phyloP scores from a whole-genome alignment of 2,888 invertebrate genomes.

The Lissocephala sabroskyi region DNA sequence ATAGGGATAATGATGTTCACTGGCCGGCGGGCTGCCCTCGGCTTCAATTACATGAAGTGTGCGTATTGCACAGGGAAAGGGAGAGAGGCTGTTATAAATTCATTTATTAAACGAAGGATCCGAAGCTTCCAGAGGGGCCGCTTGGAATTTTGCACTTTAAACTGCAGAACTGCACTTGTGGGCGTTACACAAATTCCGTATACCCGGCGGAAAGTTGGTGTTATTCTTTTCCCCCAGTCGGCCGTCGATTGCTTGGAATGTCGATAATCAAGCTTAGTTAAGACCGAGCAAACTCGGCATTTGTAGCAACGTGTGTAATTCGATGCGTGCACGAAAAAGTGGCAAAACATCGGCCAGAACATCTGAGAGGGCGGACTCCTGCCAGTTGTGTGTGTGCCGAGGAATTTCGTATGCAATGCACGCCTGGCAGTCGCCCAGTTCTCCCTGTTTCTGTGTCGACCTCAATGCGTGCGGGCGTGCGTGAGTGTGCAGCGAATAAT shows the following conservation, averaged over 20 bases:
- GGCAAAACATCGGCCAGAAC: too few species aligned
- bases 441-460: neutral
- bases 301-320: conserved; percentile 30
- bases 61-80: too few species aligned
- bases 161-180: neutral
- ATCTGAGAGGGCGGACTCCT: too few species aligned
- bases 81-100: too few species aligned
- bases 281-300: conserved; percentile 7
- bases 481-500: neutral
- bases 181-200: too few species aligned
- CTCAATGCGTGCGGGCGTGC: neutral
- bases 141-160: neutral
- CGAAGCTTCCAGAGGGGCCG: too few species aligned
- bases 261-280: conserved; percentile 41
- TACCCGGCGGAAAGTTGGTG: too few species aligned
- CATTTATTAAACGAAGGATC: too few species aligned
- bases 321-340: conserved; percentile 18
- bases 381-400: too few species aligned
- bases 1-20: too few species aligned
- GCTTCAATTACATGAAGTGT: too few species aligned
- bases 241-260: conserved; percentile 15
- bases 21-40: too few species aligned
- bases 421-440: neutral
- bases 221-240: conserved; percentile 11
- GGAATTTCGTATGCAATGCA: conserved; percentile 14